Percentiles rank a stretch among this genome's conserved stretches.
phyloP scores from a whole-genome alignment of 2,888 invertebrate species.

The Halictus quadricinctus region DNA sequence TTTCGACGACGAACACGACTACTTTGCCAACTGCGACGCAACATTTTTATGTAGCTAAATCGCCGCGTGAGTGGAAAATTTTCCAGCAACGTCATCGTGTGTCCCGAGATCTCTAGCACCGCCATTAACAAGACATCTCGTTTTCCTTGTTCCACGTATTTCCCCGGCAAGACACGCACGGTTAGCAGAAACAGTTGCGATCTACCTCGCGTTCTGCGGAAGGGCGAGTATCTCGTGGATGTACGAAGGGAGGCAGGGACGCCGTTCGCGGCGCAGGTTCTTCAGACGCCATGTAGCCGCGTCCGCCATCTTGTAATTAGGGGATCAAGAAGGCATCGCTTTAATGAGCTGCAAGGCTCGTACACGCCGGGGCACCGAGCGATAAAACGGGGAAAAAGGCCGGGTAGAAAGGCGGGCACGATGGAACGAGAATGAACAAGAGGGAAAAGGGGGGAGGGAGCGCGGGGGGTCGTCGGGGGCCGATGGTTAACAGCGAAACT shows the following conservation, averaged over 20 bases:
- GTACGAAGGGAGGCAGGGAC: conserved; percentile 23
- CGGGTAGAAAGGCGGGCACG: conserved; percentile 31
- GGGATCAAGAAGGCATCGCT: conserved; percentile 79
- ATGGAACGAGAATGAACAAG: conserved; percentile 9
- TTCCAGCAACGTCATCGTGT: neutral
- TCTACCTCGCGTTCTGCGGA: neutral
- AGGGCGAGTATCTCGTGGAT: neutral
- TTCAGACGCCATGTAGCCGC: conserved; percentile 76
- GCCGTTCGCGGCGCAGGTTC: conserved; percentile 49
- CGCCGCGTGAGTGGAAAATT: neutral
- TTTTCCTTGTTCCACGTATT: neutral
- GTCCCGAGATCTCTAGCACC: neutral
- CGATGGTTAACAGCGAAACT: conserved; percentile 62
- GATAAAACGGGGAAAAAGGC: conserved; percentile 43
- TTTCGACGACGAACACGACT: no score
- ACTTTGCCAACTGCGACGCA: neutral
- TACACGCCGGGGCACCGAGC: conserved; percentile 59
- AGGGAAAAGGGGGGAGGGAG: neutral
- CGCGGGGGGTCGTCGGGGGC: conserved; percentile 1
- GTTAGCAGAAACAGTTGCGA: neutral
- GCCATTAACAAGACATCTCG: neutral
- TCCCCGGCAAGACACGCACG: neutral
- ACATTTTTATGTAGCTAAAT: neutral
- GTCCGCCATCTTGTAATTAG: conserved; percentile 81
- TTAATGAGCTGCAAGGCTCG: conserved; percentile 79